These are phyloP conservation scores for Apis mellifera DNA, from an alignment of 1,140 invertebrate species.

Conservation along the genomic window DNA sequence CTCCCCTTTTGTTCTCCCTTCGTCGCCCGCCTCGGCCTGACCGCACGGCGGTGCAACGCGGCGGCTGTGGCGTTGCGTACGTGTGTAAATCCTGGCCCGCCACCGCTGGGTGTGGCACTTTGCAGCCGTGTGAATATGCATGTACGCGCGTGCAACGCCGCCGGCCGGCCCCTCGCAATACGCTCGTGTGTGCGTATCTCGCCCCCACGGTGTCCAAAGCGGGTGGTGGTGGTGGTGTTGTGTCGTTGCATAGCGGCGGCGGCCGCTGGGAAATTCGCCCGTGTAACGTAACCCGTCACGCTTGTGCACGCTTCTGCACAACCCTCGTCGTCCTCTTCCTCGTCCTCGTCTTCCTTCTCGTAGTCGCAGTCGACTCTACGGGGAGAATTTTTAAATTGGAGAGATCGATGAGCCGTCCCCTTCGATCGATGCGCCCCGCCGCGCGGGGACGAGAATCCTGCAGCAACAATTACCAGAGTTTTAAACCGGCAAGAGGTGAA, in stretches of 20 bases:
- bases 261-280: conserved; percentile 42
- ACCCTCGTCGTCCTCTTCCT: conserved; percentile 4
- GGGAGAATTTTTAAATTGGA: conserved; percentile 45
- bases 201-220: conserved; percentile 1
- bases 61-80: conserved; percentile 63
- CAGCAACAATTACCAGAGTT: conserved; percentile 26
- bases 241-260: not conserved
- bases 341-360: not conserved
- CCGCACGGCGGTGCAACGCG: conserved; percentile 58
- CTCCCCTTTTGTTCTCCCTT: not conserved
- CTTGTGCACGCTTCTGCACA: conserved; percentile 19
- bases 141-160: conserved; percentile 17
- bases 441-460: not conserved
- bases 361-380: no score
- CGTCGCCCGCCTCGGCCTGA: conserved; percentile 27
- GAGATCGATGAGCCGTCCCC: conserved; percentile 34
- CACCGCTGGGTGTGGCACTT: conserved; percentile 64
- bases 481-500: not conserved
- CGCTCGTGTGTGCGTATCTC: conserved; percentile 9
- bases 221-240: no score
- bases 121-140: conserved; percentile 62
- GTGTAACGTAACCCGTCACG: conserved; percentile 24
- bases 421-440: conserved; percentile 8
- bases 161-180: not conserved
- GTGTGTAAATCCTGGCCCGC: conserved; percentile 61